Base-by-base conservation (phyloP, 2,797 vertebrate species). In the Bovichtus variegatus region DNA sequence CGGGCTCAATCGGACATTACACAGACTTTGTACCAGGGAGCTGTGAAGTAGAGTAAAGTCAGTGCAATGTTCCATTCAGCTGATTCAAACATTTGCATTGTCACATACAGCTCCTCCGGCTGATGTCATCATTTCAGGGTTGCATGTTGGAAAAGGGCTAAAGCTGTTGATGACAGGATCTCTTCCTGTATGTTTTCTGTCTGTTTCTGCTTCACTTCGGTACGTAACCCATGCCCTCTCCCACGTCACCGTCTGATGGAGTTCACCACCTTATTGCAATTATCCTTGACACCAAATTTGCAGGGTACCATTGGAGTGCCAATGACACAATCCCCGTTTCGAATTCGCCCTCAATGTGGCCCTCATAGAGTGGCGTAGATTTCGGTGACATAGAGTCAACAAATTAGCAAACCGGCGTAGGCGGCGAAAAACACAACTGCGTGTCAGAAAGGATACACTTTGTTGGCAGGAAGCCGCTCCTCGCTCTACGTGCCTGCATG, bases 241-340 rank as follows among this genome's bases (percentile, higher is more conserved):
- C 47, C 34, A 69, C 71, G 82, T 80, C 68, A 80, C 66, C 41
- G 59, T 80, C 74, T 74, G 60, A 71, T 57, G 41, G 63, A 78
- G 73, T 74, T 74, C 75, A 59, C 43, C 75, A 62, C 71, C 74
- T 65, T 40, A 53, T 31, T 53, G 54, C 71, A 75, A 73, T 76
- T 85, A 78, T 78, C 65, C 72, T 74, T 50, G 59, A 82, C 77
- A 49, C 40, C 40, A 63, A 19, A 82, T 82, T 75, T 79, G 51
- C 51, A 55, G 29, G n/a, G 23, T 40, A n/a, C 8, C 31, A 58
- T 31, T 54, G 29, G 29, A 76, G 47, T 55, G 55, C 57, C 71
- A 41, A 21, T 81, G 77, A 62, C 51, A 69, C 54, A 9, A 27
- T 53, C 53, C 18, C 27, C 63, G 16, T 67, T 69, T 82, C 69